Conservation (phyloP, 2,888 invertebrate genomes). For the Listrodromus nycthemerus region DNA sequence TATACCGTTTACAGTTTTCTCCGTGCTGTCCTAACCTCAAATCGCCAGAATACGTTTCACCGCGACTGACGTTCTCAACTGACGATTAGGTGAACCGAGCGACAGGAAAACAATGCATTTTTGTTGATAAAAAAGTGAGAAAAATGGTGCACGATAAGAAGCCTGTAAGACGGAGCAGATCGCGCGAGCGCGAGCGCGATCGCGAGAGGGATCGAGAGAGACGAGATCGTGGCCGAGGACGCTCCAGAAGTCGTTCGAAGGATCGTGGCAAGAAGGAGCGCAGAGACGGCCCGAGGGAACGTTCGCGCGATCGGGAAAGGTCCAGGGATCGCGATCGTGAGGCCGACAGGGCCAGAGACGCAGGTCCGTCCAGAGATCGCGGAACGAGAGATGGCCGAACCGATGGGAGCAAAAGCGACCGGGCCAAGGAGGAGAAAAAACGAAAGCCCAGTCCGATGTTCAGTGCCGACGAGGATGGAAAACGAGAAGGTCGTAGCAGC, state of each 20-base stretch:
- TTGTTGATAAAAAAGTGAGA: not conserved
- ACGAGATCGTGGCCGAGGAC: slow-evolving; percentile 81
- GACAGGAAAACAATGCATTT: not conserved
- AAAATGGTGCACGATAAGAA: slow-evolving; percentile 85
- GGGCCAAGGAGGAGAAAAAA: slow-evolving; percentile 81
- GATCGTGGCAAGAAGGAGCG: slow-evolving; percentile 75
- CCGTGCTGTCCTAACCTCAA: not conserved
- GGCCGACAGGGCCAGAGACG: slow-evolving; percentile 85
- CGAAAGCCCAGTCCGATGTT: slow-evolving; percentile 82
- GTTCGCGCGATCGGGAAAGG: slow-evolving; percentile 78
- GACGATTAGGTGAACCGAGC: not conserved
- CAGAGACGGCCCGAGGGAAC: slow-evolving; percentile 75
- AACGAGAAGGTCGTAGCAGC: slow-evolving; percentile 78
- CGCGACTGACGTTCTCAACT: not conserved
- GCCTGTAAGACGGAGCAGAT: slow-evolving; percentile 84
- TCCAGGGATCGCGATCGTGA: slow-evolving; percentile 82
- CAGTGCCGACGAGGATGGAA: slow-evolving; percentile 79
- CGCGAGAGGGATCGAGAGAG: slow-evolving; percentile 84
- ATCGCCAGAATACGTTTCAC: not conserved
- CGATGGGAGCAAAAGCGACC: slow-evolving; percentile 73
- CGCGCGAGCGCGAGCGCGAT: slow-evolving; percentile 83
- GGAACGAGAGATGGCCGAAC: slow-evolving; percentile 74
- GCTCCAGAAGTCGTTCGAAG: slow-evolving; percentile 80
- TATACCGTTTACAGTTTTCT: not conserved
- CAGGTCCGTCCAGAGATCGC: slow-evolving; percentile 73